These are phyloP conservation scores for Gryllus bimaculatus DNA, from an alignment of 1,140 invertebrate genomes.

Conservation along the genomic window DNA sequence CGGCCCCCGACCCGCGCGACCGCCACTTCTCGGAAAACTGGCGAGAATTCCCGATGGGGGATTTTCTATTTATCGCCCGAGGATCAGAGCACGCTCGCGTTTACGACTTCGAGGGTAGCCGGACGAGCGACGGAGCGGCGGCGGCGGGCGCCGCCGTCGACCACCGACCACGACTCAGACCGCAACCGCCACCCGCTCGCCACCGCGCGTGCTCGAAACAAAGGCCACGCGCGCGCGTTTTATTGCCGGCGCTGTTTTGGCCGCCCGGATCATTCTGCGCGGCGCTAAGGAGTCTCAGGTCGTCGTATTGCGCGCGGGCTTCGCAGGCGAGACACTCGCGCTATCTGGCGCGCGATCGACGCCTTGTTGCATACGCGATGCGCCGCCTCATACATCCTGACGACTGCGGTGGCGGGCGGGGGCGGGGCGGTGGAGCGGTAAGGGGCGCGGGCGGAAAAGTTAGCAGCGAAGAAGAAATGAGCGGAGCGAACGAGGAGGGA, in stretches of 20 bases:
- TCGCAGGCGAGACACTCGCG: neutral
- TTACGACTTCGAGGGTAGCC: neutral
- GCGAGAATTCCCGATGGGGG: neutral
- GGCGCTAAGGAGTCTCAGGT: no score
- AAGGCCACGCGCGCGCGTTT: neutral
- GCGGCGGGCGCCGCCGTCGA: neutral
- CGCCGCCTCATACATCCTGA: neutral
- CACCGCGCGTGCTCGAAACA: neutral
- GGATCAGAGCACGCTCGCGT: neutral
- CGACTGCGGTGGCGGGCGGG: conserved; percentile 19
- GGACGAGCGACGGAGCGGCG: no score
- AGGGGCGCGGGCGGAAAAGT: conserved; percentile 17
- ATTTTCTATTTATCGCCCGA: neutral
- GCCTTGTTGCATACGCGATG: neutral
- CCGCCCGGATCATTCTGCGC: no score
- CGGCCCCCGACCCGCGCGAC: neutral
- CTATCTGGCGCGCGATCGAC: neutral
- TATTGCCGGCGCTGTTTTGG: neutral
- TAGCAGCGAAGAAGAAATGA: conserved; percentile 1
- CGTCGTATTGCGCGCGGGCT: neutral
- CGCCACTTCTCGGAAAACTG: neutral
- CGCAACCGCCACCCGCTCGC: neutral
- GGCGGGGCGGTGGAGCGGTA: conserved; percentile 18
- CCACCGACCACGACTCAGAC: no score
- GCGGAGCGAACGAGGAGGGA: conserved; percentile 28